phyloP scores from a whole-genome alignment of 2,113 vertebrate genomes.

The Prionailurus bengalensis region DNA sequence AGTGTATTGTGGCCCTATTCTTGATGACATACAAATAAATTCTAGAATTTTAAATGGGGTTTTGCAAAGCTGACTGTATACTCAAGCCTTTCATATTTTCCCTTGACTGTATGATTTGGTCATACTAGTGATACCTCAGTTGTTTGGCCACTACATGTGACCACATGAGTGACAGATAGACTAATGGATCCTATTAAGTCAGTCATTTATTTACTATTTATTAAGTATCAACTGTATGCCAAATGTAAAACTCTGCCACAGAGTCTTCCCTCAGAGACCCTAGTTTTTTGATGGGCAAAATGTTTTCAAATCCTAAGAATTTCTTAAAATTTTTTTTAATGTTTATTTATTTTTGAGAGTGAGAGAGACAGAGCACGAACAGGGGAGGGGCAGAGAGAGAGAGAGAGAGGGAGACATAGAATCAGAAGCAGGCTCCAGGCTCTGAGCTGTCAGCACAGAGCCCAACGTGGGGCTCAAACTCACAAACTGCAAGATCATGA shows the following conservation, averaged over 20 bases:
- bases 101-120: not conserved
- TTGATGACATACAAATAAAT: constrained; percentile 38
- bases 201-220: not conserved
- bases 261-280: not conserved
- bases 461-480: too few relatives aligned
- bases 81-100: not conserved
- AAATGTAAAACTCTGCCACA: not conserved
- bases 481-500: too few relatives aligned
- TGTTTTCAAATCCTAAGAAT: not conserved
- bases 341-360: too few relatives aligned
- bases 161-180: not conserved
- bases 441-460: too few relatives aligned
- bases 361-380: too few relatives aligned
- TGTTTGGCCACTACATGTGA: not conserved
- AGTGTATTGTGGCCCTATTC: not conserved
- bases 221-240: not conserved
- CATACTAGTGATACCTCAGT: not conserved
- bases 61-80: not conserved
- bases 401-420: too few relatives aligned
- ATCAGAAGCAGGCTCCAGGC: too few relatives aligned
- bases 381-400: too few relatives aligned
- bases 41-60: constrained; percentile 53
- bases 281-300: not conserved
- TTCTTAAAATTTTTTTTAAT: not conserved
- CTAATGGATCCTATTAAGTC: not conserved